Evolutionary conservation across 2,113 vertebrate species (phyloP).

Genomic region (Chaenocephalus aceratus): DNA sequence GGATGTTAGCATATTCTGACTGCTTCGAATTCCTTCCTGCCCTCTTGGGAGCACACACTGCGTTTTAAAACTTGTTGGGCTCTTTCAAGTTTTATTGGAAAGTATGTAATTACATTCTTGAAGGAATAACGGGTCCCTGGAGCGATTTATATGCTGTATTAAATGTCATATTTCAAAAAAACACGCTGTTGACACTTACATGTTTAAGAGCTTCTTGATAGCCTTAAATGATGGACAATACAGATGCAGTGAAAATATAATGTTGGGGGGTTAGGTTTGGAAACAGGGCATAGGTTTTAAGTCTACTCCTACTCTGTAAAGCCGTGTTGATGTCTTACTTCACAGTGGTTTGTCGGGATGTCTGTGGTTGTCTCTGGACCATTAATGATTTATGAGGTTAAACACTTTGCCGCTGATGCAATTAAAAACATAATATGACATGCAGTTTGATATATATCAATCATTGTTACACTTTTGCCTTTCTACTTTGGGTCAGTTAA

Average conservation of each 20-base stretch:
- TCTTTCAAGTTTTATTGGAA: constrained; percentile 99
- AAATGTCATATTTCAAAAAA: constrained; percentile 93
- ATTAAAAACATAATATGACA: constrained; percentile 6
- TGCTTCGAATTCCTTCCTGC: constrained; percentile 98
- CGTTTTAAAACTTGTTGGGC: constrained; percentile 98
- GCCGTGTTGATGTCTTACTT: constrained; percentile 39
- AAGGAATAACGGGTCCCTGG: constrained; percentile 93
- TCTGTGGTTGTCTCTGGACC: constrained; percentile 18
- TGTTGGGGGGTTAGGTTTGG: constrained; percentile 23
- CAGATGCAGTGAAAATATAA: constrained; percentile 56
- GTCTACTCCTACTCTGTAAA: constrained; percentile 9
- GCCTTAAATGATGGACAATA: constrained; percentile 52
- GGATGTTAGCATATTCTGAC: constrained; percentile 98
- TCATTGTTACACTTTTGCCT: constrained; percentile 5
- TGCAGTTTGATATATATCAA: constrained; percentile 9
- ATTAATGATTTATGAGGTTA: constrained; percentile 33
- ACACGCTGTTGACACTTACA: constrained; percentile 89
- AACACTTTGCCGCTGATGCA: constrained; percentile 11
- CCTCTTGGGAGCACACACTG: constrained; percentile 92
- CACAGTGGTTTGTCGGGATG: constrained; percentile 4
- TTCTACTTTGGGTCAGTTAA: constrained; percentile 27
- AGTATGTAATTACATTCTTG: constrained; percentile 99
- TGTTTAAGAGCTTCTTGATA: constrained; percentile 70
- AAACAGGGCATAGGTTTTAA: constrained; percentile 34
- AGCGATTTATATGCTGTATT: constrained; percentile 97